Evolutionary conservation across 1,140 invertebrate species (phyloP).

Genomic region (Mizuhopecten yessoensis): DNA sequence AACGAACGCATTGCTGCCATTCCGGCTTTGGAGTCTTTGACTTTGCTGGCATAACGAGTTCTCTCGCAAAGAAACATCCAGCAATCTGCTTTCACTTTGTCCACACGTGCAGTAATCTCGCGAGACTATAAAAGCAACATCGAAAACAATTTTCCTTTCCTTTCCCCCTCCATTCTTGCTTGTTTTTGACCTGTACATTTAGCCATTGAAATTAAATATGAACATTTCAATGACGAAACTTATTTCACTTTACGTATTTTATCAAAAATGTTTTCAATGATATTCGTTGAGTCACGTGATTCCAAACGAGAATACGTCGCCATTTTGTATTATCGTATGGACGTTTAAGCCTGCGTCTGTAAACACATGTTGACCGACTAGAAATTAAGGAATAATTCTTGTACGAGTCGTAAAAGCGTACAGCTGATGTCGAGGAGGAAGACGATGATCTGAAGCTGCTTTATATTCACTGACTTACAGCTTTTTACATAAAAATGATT

Average conservation of each 20-base stretch:
- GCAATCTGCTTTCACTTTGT: constrained; percentile 20
- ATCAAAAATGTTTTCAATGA: constrained; percentile 20
- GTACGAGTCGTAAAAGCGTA: neutral
- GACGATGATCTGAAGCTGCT: neutral
- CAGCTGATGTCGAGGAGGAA: neutral
- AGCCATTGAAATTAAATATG: neutral
- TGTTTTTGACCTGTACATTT: neutral
- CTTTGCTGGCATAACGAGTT: constrained; percentile 48
- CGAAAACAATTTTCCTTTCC: neutral
- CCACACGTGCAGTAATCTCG: constrained; percentile 4
- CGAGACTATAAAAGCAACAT: neutral
- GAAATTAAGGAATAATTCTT: neutral
- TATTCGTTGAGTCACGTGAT: constrained; percentile 3
- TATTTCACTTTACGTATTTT: neutral
- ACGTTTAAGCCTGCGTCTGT: neutral
- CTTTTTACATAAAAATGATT: neutral
- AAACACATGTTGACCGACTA: neutral
- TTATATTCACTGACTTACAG: neutral
- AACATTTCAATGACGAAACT: neutral
- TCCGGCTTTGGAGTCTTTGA: constrained; percentile 40
- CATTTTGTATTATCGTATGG: neutral
- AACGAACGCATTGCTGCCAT: constrained; percentile 51
- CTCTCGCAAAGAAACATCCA: neutral
- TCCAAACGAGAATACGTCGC: neutral
- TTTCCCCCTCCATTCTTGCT: neutral